Base-by-base conservation (phyloP, 1,140 invertebrate species). In the Solenopsis invicta region DNA sequence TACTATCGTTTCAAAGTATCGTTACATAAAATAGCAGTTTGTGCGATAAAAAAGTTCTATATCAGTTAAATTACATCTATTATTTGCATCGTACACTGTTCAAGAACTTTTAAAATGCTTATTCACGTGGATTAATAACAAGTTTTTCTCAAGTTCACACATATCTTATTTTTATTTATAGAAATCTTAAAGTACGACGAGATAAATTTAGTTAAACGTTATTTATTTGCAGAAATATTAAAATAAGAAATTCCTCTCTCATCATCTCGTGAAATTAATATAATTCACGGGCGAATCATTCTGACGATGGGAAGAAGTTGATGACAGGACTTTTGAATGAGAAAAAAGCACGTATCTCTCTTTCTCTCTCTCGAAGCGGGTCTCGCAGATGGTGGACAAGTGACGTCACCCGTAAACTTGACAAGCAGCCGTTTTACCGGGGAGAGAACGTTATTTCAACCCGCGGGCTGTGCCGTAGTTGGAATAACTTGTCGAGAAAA, bases 381-480 rank as follows among this genome's bases (percentile, higher is more conserved):
- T 50, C 78, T 71, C 86, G 89, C 93, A 93, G 92, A 93, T 93
- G 93, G 91, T 86, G 91, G 90, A 16, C 80, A 88, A 90, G 62
- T 93, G 92, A 93, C 92, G 93, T 93, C 91, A 93, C 67, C 85
- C 88, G 84, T 90, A 93, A 93, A 92, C 85, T 90, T 91, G 91
- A 89, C 92, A 87, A 87, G 80, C 92, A 91, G 89, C 75, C 91
- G 93, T 92, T 92, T 90, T 81, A 69, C 85, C 18, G 37, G 41
- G 41, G 88, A 80, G 86, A 88, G 66, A 88, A 89, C 67, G 88
- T 92, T 93, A 93, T 92, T 93, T 93, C 90, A 85, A 89, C 89
- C 88, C 88, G 88, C 87, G 86, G 37, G 81, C 54, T 45, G 54
- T 52, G 37, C 41, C 69, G 45, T 62, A 88, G 72, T 85, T 75